These are phyloP conservation scores for Watersipora subatra DNA, from an alignment of 1,140 invertebrate species.

Conservation along the genomic window DNA sequence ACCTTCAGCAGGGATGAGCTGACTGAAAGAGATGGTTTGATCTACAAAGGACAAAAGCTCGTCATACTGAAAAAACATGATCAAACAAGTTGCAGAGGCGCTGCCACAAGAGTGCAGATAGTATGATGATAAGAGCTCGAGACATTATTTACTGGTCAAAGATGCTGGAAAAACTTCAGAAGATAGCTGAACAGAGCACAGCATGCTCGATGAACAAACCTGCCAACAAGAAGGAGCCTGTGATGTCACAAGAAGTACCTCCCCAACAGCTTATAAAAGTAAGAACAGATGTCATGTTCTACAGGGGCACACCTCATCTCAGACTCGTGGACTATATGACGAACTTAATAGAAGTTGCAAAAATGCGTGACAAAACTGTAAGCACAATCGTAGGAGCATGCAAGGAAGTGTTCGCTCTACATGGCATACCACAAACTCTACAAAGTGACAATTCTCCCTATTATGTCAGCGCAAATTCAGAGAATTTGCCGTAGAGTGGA, in stretches of 20 bases:
- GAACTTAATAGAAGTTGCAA: background rate
- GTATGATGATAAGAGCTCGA: too few species aligned
- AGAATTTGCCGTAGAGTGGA: background rate
- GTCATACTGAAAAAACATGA: too few species aligned
- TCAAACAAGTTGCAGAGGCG: too few species aligned
- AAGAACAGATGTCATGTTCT: background rate
- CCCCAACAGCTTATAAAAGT: background rate
- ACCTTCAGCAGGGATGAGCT: too few species aligned
- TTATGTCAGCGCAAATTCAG: background rate
- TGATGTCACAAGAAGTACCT: background rate
- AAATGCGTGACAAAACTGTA: background rate
- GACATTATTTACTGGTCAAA: background rate
- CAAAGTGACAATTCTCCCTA: background rate
- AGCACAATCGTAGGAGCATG: background rate
- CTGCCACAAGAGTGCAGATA: too few species aligned
- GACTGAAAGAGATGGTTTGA: too few species aligned
- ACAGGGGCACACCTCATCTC: background rate
- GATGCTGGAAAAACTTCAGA: background rate
- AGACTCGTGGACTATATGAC: background rate
- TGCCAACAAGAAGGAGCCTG: background rate
- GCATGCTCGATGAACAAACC: background rate
- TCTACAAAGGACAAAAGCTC: too few species aligned
- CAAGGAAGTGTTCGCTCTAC: background rate
- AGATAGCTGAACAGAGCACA: background rate
- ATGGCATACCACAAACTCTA: background rate